These are phyloP conservation scores for Micropoecilia bifurca DNA, from an alignment of 2,797 vertebrate species.

Conservation along the genomic window DNA sequence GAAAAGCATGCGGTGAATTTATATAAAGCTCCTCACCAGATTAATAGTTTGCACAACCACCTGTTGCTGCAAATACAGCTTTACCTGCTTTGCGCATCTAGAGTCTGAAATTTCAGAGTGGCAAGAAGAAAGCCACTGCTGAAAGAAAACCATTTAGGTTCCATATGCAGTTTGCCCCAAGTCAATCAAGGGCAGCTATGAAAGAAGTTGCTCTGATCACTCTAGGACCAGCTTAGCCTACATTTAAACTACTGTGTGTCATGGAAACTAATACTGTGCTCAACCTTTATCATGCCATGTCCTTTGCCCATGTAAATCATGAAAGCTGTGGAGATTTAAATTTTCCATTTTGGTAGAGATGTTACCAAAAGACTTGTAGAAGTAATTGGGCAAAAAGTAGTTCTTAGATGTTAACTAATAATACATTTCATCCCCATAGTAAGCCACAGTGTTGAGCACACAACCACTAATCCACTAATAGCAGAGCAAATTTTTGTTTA, in stretches of 20 bases:
- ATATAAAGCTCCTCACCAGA: not conserved
- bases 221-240: not conserved
- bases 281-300: not conserved
- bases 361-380: not conserved
- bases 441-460: not conserved
- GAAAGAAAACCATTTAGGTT: not conserved
- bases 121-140: not conserved
- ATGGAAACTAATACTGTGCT: not conserved
- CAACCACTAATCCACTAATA: too few relatives aligned
- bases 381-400: not conserved
- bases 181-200: not conserved
- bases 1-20: not conserved
- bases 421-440: not conserved
- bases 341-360: not conserved
- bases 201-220: not conserved
- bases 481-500: too few relatives aligned
- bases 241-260: not conserved
- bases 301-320: not conserved
- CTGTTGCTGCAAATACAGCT: not conserved
- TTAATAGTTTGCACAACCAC: not conserved
- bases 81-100: not conserved
- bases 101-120: not conserved
- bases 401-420: not conserved
- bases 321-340: not conserved
- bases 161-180: not conserved